phyloP scores from a whole-genome alignment of 2,797 vertebrate species.

The Manis javanica region DNA sequence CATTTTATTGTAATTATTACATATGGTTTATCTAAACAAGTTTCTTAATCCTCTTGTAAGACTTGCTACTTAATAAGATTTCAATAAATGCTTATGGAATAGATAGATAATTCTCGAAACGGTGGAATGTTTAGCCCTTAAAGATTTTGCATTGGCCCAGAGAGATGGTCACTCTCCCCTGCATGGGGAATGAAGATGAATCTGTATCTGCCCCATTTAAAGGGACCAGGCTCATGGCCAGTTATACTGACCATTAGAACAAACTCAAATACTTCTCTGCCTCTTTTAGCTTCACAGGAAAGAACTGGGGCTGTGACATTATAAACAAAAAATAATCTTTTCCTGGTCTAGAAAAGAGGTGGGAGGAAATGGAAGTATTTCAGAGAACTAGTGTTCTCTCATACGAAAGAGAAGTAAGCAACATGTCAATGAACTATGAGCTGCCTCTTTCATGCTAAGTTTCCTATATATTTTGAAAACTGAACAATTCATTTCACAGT shows the following conservation, averaged over 20 bases:
- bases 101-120: not conserved
- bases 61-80: not conserved
- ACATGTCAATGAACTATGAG: not conserved
- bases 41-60: not conserved
- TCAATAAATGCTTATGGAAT: not conserved
- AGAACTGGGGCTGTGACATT: not conserved
- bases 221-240: not conserved
- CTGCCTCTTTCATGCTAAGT: not conserved
- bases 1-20: not conserved
- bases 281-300: slow-evolving; percentile 2
- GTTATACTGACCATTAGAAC: not conserved
- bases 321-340: not conserved
- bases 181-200: not conserved
- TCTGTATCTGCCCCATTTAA: not conserved
- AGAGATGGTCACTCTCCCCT: not conserved
- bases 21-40: not conserved
- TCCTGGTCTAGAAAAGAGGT: not conserved
- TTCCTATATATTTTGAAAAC: not conserved
- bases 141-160: not conserved
- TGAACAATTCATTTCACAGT: not conserved
- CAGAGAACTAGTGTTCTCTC: not conserved
- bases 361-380: not conserved
- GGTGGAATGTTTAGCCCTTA: not conserved
- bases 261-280: not conserved
- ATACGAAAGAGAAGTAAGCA: not conserved